Conservation (phyloP, 1,140 invertebrate genomes). For the Cyclargus thomasi region DNA sequence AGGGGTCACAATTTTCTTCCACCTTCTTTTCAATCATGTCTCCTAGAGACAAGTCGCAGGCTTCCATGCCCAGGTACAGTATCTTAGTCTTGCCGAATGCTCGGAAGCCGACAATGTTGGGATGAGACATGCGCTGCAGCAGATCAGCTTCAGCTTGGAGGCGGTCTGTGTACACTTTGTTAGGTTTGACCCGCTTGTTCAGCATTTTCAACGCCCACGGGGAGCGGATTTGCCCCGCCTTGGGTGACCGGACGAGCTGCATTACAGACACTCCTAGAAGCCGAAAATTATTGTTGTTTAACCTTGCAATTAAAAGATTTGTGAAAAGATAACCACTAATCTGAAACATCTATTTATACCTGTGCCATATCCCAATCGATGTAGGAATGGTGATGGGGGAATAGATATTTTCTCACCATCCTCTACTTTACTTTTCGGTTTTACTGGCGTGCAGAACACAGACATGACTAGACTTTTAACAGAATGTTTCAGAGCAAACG, state of each 20-base stretch:
- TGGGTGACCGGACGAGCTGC: slow-evolving; percentile 82
- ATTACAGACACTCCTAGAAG: slow-evolving; percentile 83
- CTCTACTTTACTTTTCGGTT: slow-evolving; percentile 33
- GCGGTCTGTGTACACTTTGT: slow-evolving; percentile 72
- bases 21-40: slow-evolving; percentile 82
- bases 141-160: slow-evolving; percentile 83
- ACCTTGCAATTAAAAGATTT: background rate
- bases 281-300: background rate
- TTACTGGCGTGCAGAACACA: slow-evolving; percentile 61
- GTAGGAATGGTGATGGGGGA: slow-evolving; percentile 81
- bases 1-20: slow-evolving; percentile 77
- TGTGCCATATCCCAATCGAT: slow-evolving; percentile 84
- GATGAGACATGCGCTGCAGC: slow-evolving; percentile 83
- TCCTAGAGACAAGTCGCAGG: slow-evolving; percentile 79
- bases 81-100: slow-evolving; percentile 78
- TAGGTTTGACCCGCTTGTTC: slow-evolving; percentile 65
- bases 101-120: slow-evolving; percentile 89
- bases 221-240: slow-evolving; percentile 78
- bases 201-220: slow-evolving; percentile 90
- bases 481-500: too few relatives aligned
- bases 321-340: slow-evolving; percentile 14
- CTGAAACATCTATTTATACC: slow-evolving; percentile 69
- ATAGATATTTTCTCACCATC: slow-evolving; percentile 55
- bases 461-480: slow-evolving; percentile 36
- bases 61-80: slow-evolving; percentile 83